Evolutionary conservation across 1,140 invertebrate genomes (phyloP).

Genomic region (Portunus trituberculatus): DNA sequence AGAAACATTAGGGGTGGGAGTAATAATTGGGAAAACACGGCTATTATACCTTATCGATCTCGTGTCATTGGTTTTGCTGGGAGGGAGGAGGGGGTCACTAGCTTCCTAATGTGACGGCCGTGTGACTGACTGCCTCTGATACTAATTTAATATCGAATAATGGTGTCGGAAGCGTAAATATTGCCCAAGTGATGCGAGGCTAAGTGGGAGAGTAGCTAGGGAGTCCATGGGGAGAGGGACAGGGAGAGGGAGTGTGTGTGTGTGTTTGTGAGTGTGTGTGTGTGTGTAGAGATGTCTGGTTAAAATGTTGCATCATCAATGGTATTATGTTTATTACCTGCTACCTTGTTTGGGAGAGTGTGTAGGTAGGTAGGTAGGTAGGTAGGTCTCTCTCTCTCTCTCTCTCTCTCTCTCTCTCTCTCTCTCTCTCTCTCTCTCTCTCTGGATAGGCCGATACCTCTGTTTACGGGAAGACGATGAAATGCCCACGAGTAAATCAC

Average conservation of each 20-base stretch:
- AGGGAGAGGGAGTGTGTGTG: neutral
- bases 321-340: neutral
- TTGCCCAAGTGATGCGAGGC: neutral
- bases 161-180: neutral
- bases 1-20: neutral
- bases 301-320: neutral
- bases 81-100: neutral
- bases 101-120: neutral
- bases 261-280: neutral
- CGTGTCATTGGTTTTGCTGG: neutral
- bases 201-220: neutral
- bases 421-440: slow-evolving; percentile 22
- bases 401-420: slow-evolving; percentile 8
- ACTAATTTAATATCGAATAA: slow-evolving; percentile 1
- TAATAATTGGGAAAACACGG: neutral
- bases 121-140: neutral
- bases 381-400: neutral
- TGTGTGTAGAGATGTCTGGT: neutral
- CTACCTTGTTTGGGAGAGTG: neutral
- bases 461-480: neutral
- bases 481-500: neutral
- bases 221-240: neutral
- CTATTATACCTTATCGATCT: neutral
- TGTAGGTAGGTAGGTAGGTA: neutral
- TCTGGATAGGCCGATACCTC: neutral